A percentile compares a stretch with the other conserved stretches of the same genome.
Conservation (phyloP, 2,797 vertebrate species). For the Aplochiton taeniatus region DNA sequence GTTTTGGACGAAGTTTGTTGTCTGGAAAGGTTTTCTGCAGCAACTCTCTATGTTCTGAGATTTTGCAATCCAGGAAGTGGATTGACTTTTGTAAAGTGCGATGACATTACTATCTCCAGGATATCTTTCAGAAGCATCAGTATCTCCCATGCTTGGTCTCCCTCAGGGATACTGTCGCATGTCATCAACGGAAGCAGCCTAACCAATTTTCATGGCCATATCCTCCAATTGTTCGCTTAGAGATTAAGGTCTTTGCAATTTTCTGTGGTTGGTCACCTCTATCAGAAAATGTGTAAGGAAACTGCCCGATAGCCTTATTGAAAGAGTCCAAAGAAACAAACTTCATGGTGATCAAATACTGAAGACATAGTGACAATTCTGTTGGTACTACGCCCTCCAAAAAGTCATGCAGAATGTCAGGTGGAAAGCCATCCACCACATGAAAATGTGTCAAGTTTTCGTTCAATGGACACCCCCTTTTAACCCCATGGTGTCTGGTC, state of each 20-base stretch:
- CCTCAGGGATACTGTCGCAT: conserved; percentile 28
- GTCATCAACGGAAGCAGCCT: conserved; percentile 28
- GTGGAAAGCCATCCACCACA: conserved; percentile 17
- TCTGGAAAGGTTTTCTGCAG: neutral
- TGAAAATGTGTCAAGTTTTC: conserved; percentile 20
- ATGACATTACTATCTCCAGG: conserved; percentile 6
- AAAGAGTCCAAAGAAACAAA: conserved; percentile 33
- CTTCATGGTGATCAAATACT: conserved; percentile 15
- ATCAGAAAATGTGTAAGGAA: conserved; percentile 40
- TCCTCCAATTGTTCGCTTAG: conserved; percentile 18
- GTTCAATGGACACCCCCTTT: conserved; percentile 11
- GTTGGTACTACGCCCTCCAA: conserved; percentile 26
- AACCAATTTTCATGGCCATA: conserved; percentile 45
- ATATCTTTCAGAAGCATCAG: conserved; percentile 27
- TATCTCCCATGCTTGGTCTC: conserved; percentile 32
- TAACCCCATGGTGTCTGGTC: conserved; percentile 13
- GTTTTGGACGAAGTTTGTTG: neutral
- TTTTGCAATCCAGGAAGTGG: conserved; percentile 17
- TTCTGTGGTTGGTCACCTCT: conserved; percentile 29
- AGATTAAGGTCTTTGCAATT: conserved; percentile 26
- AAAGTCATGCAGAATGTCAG: conserved; percentile 29
- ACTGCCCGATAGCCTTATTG: conserved; percentile 23
- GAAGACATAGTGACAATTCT: conserved; percentile 35
- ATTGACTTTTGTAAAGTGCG: conserved; percentile 16
- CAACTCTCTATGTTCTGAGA: conserved; percentile 22